A percentile compares a stretch with the other conserved stretches of the same genome.
Conservation (phyloP, 2,797 vertebrate genomes). For the Sparidentex hasta region DNA sequence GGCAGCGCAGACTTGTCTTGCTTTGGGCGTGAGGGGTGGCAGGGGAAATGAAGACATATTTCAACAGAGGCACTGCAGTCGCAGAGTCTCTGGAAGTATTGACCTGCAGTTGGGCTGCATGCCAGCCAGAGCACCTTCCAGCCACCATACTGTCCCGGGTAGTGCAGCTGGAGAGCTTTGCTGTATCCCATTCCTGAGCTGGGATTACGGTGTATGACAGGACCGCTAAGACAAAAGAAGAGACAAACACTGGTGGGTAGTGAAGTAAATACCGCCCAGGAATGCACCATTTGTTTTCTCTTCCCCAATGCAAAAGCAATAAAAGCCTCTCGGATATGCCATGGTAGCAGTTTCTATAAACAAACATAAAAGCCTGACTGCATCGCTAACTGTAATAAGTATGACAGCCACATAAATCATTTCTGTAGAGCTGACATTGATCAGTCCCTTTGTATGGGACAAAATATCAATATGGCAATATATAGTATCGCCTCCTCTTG, state of each 20-base stretch:
- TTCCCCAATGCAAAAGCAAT: conserved; percentile 26
- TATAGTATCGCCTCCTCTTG: too few relatives aligned
- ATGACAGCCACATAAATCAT: background rate
- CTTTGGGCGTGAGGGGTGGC: conserved; percentile 65
- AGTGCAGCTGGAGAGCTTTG: conserved; percentile 65
- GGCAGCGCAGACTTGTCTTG: conserved; percentile 36
- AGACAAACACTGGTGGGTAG: conserved; percentile 52
- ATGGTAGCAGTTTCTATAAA: conserved; percentile 12
- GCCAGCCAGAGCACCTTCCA: conserved; percentile 79
- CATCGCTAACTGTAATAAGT: conserved; percentile 13
- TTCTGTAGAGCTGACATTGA: background rate
- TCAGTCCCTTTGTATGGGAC: background rate
- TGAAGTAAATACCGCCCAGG: conserved; percentile 55
- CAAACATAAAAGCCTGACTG: background rate
- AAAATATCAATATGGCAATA: too few relatives aligned
- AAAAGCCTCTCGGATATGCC: conserved; percentile 15
- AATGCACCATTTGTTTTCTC: conserved; percentile 40
- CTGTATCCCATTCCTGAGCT: conserved; percentile 50
- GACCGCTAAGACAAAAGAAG: conserved; percentile 37
- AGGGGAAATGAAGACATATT: conserved; percentile 77
- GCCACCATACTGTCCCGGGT: conserved; percentile 41
- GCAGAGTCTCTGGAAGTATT: conserved; percentile 83
- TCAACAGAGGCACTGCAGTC: conserved; percentile 78
- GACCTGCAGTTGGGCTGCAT: conserved; percentile 79
- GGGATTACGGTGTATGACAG: conserved; percentile 49